These are phyloP conservation scores for Ectobius pallidus DNA, from an alignment of 2,888 invertebrate genomes.

Conservation along the genomic window DNA sequence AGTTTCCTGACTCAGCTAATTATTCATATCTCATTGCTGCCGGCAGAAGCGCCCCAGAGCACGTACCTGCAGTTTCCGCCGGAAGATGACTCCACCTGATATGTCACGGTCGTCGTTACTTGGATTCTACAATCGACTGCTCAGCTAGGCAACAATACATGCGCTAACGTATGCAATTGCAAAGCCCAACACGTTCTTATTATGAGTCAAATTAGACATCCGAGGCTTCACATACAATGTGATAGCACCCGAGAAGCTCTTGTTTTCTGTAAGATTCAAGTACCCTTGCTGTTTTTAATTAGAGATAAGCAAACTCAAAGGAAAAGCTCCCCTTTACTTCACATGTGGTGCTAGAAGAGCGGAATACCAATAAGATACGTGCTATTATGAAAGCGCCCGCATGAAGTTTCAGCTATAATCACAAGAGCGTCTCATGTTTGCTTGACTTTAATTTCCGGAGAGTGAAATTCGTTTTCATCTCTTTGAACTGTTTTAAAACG, in stretches of 20 bases:
- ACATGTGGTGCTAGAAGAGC: not conserved
- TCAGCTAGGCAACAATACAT: not conserved
- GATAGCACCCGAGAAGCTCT: not conserved
- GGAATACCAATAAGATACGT: conserved; percentile 5
- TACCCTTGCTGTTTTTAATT: not conserved
- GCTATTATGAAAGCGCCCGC: not conserved
- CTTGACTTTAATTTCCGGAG: no score
- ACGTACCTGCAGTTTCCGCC: not conserved
- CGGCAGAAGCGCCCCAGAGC: not conserved
- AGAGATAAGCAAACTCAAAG: conserved; percentile 4
- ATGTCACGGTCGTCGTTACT: not conserved
- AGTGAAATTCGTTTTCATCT: no score
- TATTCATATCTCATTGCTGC: no score
- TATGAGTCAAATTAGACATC: conserved; percentile 9
- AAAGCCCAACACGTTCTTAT: not conserved
- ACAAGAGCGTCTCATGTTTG: no score
- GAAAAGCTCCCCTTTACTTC: not conserved
- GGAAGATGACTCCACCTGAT: conserved; percentile 8
- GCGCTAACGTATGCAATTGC: not conserved
- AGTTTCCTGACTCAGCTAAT: conserved; percentile 4
- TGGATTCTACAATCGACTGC: not conserved
- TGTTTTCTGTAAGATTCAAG: not conserved
- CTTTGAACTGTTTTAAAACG: no score
- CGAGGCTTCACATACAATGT: not conserved
- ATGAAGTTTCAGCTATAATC: no score